Evolutionary conservation across 2,113 vertebrate species (phyloP).

Genomic region (Phrynocephalus versicolor): DNA sequence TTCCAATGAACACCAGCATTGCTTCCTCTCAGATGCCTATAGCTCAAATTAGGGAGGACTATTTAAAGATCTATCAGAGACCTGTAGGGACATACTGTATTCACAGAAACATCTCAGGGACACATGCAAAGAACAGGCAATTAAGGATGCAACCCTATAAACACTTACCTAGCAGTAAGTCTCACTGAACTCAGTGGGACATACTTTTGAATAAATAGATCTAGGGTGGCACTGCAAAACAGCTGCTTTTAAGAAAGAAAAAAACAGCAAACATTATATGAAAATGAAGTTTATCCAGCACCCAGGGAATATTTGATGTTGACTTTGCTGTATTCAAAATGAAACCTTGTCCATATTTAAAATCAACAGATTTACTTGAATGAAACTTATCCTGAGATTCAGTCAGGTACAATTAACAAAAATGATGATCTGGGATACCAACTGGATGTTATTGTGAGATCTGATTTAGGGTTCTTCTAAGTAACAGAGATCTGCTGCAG

Average conservation of each 20-base stretch:
- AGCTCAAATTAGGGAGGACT: slow-evolving; percentile 33
- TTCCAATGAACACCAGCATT: background rate
- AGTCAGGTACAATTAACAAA: background rate
- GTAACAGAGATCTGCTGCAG: background rate
- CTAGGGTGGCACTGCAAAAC: background rate
- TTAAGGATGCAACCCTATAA: background rate
- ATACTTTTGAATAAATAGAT: background rate
- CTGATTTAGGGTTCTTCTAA: background rate
- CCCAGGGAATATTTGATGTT: background rate
- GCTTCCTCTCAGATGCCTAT: background rate
- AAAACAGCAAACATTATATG: background rate
- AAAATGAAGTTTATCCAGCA: background rate
- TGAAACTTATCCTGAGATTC: background rate
- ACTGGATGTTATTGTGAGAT: background rate
- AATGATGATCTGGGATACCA: slow-evolving; percentile 1
- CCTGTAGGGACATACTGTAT: background rate
- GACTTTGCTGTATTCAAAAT: background rate
- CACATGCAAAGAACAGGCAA: background rate
- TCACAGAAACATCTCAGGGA: slow-evolving; percentile 18
- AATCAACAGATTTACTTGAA: background rate
- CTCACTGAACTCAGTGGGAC: background rate
- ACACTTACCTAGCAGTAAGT: background rate
- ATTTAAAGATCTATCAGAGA: background rate
- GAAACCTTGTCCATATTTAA: background rate
- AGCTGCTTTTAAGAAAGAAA: slow-evolving; percentile 7